Evolutionary conservation across 1,140 invertebrate genomes (phyloP), one percentile per base, ranked within the genome.

Genomic region (Ceratina japonica): DNA sequence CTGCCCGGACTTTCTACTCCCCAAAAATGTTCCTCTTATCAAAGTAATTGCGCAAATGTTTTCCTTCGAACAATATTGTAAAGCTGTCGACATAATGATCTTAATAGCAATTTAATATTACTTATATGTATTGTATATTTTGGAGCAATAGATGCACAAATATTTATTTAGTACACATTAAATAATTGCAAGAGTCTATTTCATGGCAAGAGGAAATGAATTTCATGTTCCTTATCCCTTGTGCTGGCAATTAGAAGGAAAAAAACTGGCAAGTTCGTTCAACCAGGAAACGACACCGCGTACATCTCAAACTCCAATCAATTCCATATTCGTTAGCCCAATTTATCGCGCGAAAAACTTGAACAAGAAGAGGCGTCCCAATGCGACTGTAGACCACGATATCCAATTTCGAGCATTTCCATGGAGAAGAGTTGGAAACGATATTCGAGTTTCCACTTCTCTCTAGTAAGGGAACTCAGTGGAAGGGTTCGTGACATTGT

Each of bases 341-440:
- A 83, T 84, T 79, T 84, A 83, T 81, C 64, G 44, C 59, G 69
- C 22, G 73, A 68, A 72, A 68, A 61, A 70, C 18, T 61, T 59
- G 61, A 59, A 18, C 69, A 51, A 49, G 69, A 27, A 22, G n/a
- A 3, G n/a, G 16, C 13, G 61, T 65, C 77, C 44, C 73, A 51
- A 49, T 44, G 68, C 51, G 56, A 73, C 49, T 13, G 63, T 56
- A 18, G 37, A 44, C 73, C 10, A 16, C 31, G 56, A 59, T 72
- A 78, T 82, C 68, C 79, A 81, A 83, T 81, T 83, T 81, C 66
- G 49, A 75, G 58, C 54, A 61, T 78, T 70, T 86, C 75, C 54
- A 62, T 64, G 61, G 61, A 65, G 54, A 3, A 44, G 37, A 44
- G 58, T n/a, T 12, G 15, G 3, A 24, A 4, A 18, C 31, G 22